Base-by-base conservation (phyloP, 2,888 invertebrate genomes). In the Eupithecia tripunctaria region DNA sequence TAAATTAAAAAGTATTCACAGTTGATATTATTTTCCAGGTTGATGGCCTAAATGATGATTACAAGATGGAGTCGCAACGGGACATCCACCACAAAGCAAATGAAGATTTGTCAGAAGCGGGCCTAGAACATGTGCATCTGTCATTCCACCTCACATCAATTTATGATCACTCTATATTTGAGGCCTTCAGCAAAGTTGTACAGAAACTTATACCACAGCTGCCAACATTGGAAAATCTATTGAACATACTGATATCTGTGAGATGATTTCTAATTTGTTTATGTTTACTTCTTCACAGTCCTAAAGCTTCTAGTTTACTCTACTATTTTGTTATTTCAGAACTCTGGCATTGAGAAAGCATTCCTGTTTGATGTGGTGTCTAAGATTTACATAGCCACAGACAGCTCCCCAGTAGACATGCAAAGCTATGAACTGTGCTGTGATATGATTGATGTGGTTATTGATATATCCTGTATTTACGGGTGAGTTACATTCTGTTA, bases 381-480 rank as follows among this genome's bases (percentile, higher is more conserved):
- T 7, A 98, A 98, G 95, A 99, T 99, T 82, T 99, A 99, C 92
- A 99, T 99, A 81, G 99, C 99, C n/a, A 99, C 99, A 0, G 99
- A 99, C 92, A 98, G 98, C 81, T 98, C 99, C 15, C 99, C 99
- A 2, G 99, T 99, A 8, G 99, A 99, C 89, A 99, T 99, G 99
- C 99, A 99, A 93, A 98, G 98, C 86, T 99, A 99, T 88, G 99
- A 99, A 92, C 95, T 99, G 59, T 99, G 99, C 94, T 99, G 99
- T 95, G 99, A 99, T 95, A 99, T 99, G 99, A 99, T 99, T 84
- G 99, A 99, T 95, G 99, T 99, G 68, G 99, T 99, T 71, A 98
- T 99, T 82, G 99, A 99, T 95, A 97, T 99, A 75, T 99, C 99
- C 12, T 98, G 98, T 94, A 99, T 99, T 91, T 99, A 99, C 94